phyloP scores from a whole-genome alignment of 2,888 invertebrate species.

The Folsomia candida region DNA sequence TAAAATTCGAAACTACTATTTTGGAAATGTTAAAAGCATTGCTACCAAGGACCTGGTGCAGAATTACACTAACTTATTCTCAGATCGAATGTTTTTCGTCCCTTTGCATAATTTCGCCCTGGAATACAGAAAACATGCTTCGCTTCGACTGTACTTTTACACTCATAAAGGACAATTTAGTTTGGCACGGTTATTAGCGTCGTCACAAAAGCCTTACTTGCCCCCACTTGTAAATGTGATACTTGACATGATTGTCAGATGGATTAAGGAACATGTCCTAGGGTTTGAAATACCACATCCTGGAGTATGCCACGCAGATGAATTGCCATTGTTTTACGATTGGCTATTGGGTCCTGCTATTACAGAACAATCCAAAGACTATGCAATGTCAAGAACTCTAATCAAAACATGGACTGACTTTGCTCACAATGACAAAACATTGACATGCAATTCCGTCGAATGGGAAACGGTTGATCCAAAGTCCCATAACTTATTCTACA shows the following conservation, averaged over 20 bases:
- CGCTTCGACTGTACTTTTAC: conserved; percentile 30
- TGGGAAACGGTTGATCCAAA: conserved; percentile 25
- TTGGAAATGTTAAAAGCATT: conserved; percentile 30
- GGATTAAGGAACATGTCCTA: conserved; percentile 19
- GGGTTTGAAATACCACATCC: conserved; percentile 24
- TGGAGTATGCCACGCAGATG: conserved; percentile 17
- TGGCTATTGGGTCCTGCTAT: neutral
- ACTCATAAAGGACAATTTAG: conserved; percentile 26
- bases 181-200: conserved; percentile 17
- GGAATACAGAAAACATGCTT: conserved; percentile 25
- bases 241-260: conserved; percentile 22
- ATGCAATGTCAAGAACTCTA: conserved; percentile 27
- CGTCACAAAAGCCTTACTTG: conserved; percentile 29
- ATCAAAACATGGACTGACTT: conserved; percentile 33
- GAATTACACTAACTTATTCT: conserved; percentile 36
- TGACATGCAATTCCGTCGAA: conserved; percentile 22
- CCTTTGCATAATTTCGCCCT: conserved; percentile 25
- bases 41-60: conserved; percentile 22
- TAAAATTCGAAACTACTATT: conserved; percentile 37
- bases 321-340: neutral
- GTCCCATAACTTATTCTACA: conserved; percentile 16
- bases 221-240: conserved; percentile 25
- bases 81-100: conserved; percentile 37
- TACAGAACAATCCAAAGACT: conserved; percentile 24
- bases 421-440: conserved; percentile 23